Base-by-base conservation (phyloP, 2,797 vertebrate species). In the Sphenopsis melanotis region DNA sequence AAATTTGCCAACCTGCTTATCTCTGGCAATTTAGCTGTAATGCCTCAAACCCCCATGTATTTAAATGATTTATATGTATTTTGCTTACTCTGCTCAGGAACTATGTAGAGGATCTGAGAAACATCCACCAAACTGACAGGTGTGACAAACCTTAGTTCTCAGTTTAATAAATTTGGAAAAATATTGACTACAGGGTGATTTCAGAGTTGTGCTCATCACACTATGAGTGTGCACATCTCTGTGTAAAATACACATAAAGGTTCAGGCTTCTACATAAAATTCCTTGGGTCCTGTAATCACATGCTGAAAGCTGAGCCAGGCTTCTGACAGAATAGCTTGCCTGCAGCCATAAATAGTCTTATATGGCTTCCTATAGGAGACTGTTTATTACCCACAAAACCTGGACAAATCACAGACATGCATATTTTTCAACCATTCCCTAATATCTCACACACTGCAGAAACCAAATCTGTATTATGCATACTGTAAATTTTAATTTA, bases 11-110 rank as follows among this genome's bases (percentile, higher is more conserved):
- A 63, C 26, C 24, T 60, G 59, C 29, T 47, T 49, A 26, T 50
- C 17, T 63, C 44, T 64, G 42, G 12, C 2, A 15, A 30, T 34
- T 66, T 34, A 27, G 12, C 50, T 49, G 27, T 16, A 79, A 61
- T 23, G 14, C 36, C 39, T 59, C 52, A 15, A 56, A 18, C 6
- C 1, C 5, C 4, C 2, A 2, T 1, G 1, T 5, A 16, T 63
- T 87, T 76, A 34, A 79, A 39, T 50, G 7, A 42, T 47, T 27
- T 55, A 5, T 8, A 2, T 53, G 18, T 12, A 2, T 55, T 47
- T 36, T 49, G 52, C 17, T 64, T 27, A 15, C 7, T 49, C 27
- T 79, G 13, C 12, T 63, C 37, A 26, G 37, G 47, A 49, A 17
- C 29, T 24, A 0, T 3, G 11, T 7, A 34, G 12, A 71, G 37